Conservation (phyloP, 1,140 invertebrate species). For the Drosophila sechellia region DNA sequence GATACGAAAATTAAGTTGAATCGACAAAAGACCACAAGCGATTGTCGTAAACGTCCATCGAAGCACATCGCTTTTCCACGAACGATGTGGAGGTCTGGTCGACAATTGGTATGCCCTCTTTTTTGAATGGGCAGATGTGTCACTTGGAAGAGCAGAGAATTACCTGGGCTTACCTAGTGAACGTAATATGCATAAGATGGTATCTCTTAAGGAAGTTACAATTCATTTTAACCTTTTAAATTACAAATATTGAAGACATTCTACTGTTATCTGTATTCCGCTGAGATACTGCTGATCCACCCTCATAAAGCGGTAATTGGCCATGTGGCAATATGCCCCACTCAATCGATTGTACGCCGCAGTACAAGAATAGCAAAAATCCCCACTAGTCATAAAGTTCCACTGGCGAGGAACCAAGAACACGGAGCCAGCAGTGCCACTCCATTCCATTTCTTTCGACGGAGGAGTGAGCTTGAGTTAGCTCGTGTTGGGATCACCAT, state of each 20-base stretch:
- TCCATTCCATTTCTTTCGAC: slow-evolving; percentile 27
- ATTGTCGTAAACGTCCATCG: slow-evolving; percentile 32
- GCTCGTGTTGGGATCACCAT: slow-evolving; percentile 50
- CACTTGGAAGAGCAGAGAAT: too few relatives aligned
- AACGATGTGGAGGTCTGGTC: slow-evolving; percentile 27
- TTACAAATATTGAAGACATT: background rate
- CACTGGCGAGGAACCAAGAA: slow-evolving; percentile 24
- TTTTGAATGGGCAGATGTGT: slow-evolving; percentile 1
- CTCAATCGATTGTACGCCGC: slow-evolving; percentile 5
- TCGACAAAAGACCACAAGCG: slow-evolving; percentile 18
- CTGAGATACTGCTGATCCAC: slow-evolving; percentile 14
- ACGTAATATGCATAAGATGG: too few relatives aligned
- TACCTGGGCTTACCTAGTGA: too few relatives aligned
- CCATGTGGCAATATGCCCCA: slow-evolving; percentile 21
- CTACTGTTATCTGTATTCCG: background rate
- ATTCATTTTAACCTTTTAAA: too few relatives aligned
- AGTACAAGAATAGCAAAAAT: slow-evolving; percentile 31
- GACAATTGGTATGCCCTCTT: slow-evolving; percentile 46
- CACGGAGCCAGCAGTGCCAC: slow-evolving; percentile 18
- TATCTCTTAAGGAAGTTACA: too few relatives aligned
- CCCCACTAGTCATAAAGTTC: slow-evolving; percentile 36
- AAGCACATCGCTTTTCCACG: slow-evolving; percentile 27
- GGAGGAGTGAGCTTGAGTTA: slow-evolving; percentile 31
- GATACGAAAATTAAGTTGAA: slow-evolving; percentile 36
- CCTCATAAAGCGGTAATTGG: slow-evolving; percentile 9